phyloP scores from a whole-genome alignment of 2,888 invertebrate species.

The Eupeodes latifasciatus region DNA sequence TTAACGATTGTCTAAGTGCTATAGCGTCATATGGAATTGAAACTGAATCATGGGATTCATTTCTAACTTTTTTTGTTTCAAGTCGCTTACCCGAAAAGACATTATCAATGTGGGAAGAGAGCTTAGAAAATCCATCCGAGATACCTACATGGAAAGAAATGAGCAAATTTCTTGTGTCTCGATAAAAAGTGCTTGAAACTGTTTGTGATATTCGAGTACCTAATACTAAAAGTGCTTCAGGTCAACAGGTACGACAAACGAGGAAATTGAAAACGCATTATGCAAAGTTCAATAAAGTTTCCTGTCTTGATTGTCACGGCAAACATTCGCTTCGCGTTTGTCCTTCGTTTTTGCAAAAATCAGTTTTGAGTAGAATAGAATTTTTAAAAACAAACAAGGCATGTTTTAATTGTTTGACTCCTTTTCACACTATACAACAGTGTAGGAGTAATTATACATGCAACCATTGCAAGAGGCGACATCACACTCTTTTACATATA shows the following conservation, averaged over 20 bases:
- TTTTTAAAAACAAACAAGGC: no score
- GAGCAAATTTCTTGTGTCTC: slow-evolving; percentile 2
- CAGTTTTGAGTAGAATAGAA: no score
- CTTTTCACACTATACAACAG: slow-evolving; percentile 4
- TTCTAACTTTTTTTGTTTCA: slow-evolving; percentile 11
- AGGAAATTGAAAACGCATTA: slow-evolving; percentile 2
- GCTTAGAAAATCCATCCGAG: neutral
- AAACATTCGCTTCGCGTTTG: slow-evolving; percentile 27
- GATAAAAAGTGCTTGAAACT: slow-evolving; percentile 23
- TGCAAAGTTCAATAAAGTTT: slow-evolving; percentile 1
- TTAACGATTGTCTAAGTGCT: slow-evolving; percentile 36
- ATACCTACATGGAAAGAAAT: slow-evolving; percentile 32
- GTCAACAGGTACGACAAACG: neutral
- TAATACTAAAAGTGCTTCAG: neutral
- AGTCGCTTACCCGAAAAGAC: neutral
- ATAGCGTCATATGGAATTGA: slow-evolving; percentile 24
- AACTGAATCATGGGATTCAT: slow-evolving; percentile 30
- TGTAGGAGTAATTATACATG: slow-evolving; percentile 16
- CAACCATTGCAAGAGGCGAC: slow-evolving; percentile 22
- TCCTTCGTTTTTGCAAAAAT: slow-evolving; percentile 15
- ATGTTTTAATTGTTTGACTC: slow-evolving; percentile 35
- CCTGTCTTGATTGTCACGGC: neutral
- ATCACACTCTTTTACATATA: slow-evolving; percentile 20
- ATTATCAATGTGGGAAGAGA: neutral
- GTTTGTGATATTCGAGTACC: neutral